Evolutionary conservation across 1,140 invertebrate species (phyloP), one percentile per base, ranked within the genome.

Genomic region (Caerostris darwini): DNA sequence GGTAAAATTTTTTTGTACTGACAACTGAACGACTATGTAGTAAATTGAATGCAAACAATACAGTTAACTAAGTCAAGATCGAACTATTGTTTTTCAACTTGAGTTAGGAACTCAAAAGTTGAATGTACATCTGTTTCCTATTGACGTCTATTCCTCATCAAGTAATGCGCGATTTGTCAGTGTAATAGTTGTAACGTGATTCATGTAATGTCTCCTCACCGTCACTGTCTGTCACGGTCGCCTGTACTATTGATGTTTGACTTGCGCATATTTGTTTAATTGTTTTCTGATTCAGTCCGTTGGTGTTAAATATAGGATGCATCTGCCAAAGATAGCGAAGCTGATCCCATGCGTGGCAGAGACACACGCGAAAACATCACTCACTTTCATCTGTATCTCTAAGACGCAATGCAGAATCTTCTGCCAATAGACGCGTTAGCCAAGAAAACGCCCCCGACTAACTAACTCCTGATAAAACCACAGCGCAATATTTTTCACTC

Each of bases 341-440:
- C n/a, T 56, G 6, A 81, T 59, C 64, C 69, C 19, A 19, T 58
- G 53, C 54, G 69, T 17, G n/a, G n/a, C 57, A 12, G 71, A 77
- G 54, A 81, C 89, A 90, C 53, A 81, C 50, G 89, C 71, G 56
- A 14, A 77, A 58, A 8, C 89, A 90, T 90, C 69, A 77, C 54
- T 90, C 89, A 90, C 81, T 77, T 64, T 54, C 69, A 77, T 77
- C 89, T 34, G 64, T 89, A 64, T 69, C 59, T 71, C 59, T 58
- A 34, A 19, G 69, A 81, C 53, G 89, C 64, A 81, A 89, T 89
- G 53, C 8, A 50, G 6, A 50, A 56, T 53, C 61, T 89, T 58
- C 17, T 77, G 69, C 89, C 67, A 81, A 59, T 19, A 81, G 17
- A 17, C n/a, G 56, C 69, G 69, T 54, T 57, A 5, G 87, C 87